These are phyloP conservation scores for Ptilonorhynchus violaceus DNA, from an alignment of 2,113 vertebrate genomes.

Conservation along the genomic window DNA sequence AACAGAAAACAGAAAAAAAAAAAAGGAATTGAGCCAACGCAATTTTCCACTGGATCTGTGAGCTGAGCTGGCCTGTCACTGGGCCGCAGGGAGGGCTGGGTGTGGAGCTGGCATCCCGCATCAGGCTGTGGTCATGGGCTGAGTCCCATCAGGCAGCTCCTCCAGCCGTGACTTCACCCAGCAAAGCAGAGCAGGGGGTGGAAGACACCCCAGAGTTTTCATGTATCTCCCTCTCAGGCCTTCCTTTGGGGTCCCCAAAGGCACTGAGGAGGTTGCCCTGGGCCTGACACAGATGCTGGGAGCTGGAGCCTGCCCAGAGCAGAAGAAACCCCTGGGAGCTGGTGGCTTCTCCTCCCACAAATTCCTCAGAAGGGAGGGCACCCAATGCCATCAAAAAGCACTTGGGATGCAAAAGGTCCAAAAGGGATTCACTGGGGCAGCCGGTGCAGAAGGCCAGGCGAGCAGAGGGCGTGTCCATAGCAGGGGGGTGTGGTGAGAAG, in stretches of 20 bases:
- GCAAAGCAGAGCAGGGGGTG: rapidly evolving
- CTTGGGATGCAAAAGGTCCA: neutral
- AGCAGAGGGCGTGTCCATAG: rapidly evolving
- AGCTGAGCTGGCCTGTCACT: neutral
- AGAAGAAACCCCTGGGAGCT: neutral
- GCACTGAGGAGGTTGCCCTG: rapidly evolving
- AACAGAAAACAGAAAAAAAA: neutral
- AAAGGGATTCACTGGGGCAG: rapidly evolving
- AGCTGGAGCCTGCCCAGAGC: neutral
- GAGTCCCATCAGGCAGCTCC: neutral
- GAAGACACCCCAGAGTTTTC: neutral
- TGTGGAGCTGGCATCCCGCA: neutral
- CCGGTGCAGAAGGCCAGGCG: rapidly evolving
- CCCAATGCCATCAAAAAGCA: rapidly evolving
- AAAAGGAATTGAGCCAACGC: neutral
- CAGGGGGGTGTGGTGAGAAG: neutral
- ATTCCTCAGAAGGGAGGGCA: rapidly evolving
- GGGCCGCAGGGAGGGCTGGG: rapidly evolving
- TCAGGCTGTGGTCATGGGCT: neutral
- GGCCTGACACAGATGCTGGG: neutral
- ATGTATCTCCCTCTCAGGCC: rapidly evolving
- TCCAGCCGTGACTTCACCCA: neutral
- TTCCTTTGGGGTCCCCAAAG: neutral
- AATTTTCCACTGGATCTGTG: neutral
- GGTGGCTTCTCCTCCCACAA: neutral